Conservation (phyloP, 2,888 invertebrate species). For the Aquatica leii region DNA sequence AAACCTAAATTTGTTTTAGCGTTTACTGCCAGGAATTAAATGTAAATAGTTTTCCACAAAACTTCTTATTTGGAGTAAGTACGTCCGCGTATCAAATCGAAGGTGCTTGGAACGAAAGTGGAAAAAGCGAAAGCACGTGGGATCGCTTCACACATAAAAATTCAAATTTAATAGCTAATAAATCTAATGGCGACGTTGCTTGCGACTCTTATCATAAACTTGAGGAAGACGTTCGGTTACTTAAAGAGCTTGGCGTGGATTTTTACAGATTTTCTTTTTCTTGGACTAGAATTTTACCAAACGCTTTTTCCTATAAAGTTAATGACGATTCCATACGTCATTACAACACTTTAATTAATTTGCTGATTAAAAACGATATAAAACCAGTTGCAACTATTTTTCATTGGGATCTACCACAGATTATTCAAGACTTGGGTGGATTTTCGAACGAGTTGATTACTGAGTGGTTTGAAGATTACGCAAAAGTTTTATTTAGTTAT, state of each 20-base stretch:
- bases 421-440: conserved; percentile 57
- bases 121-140: conserved; percentile 72
- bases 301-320: conserved; percentile 63
- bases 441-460: conserved; percentile 65
- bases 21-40: neutral
- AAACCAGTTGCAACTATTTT: conserved; percentile 64
- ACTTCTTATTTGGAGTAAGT: conserved; percentile 66
- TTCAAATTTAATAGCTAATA: conserved; percentile 64
- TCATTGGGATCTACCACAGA: conserved; percentile 66
- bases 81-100: conserved; percentile 67
- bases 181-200: conserved; percentile 68
- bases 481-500: conserved; percentile 57
- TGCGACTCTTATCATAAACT: conserved; percentile 73
- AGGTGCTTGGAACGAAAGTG: conserved; percentile 63
- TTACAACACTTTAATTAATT: conserved; percentile 69
- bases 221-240: conserved; percentile 66
- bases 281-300: conserved; percentile 74
- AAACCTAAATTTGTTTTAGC: neutral
- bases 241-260: conserved; percentile 67
- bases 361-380: conserved; percentile 63
- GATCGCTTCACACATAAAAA: conserved; percentile 68
- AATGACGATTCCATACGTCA: conserved; percentile 69
- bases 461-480: conserved; percentile 66
- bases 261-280: conserved; percentile 69
- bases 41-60: conserved; percentile 59